Conservation (phyloP, 1,140 invertebrate genomes). For the Lasioglossum baleicum region DNA sequence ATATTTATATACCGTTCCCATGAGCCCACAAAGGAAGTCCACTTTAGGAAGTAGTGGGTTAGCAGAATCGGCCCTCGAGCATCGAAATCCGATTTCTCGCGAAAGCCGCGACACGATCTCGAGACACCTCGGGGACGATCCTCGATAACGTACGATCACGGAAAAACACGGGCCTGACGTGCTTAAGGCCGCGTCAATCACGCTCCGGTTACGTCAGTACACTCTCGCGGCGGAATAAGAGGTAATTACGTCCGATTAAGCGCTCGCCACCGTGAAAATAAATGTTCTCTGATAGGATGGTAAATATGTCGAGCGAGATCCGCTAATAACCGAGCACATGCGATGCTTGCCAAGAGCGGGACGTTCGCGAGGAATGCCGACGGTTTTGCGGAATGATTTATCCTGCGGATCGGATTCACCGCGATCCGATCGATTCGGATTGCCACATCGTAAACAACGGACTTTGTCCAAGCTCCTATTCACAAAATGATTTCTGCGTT, state of each 20-base stretch:
- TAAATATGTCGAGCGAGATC: constrained; percentile 15
- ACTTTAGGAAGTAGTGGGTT: no score
- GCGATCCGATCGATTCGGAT: neutral
- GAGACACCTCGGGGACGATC: constrained; percentile 9
- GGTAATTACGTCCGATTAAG: constrained; percentile 53
- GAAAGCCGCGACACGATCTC: neutral
- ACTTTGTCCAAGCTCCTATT: neutral
- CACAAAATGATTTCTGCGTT: no score
- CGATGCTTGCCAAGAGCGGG: neutral
- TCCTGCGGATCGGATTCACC: neutral
- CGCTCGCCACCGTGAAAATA: constrained; percentile 43
- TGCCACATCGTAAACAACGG: neutral
- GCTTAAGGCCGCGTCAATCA: constrained; percentile 60
- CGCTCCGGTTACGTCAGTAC: constrained; percentile 59
- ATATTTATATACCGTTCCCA: no score
- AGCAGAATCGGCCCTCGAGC: neutral
- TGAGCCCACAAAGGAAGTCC: no score
- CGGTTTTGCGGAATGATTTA: neutral
- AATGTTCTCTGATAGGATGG: constrained; percentile 31
- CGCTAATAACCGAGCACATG: neutral
- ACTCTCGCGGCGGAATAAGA: constrained; percentile 24
- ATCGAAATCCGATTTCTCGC: neutral
- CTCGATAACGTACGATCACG: constrained; percentile 18
- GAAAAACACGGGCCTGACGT: constrained; percentile 40
- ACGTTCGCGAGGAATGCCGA: neutral